phyloP scores from a whole-genome alignment of 2,888 invertebrate species.

The Arrhopalites spinosus region DNA sequence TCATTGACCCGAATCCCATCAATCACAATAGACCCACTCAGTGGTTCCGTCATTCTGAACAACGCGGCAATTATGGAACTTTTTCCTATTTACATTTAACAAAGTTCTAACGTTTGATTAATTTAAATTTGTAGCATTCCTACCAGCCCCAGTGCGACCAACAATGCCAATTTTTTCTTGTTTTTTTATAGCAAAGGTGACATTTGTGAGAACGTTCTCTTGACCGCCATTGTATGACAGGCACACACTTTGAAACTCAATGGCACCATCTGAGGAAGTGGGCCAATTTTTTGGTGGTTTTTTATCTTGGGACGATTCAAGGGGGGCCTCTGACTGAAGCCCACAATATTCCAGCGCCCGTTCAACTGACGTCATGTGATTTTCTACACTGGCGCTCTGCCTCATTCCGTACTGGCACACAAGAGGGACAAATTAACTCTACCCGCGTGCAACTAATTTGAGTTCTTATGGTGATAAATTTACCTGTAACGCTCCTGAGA shows the following conservation, averaged over 20 bases:
- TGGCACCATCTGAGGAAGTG: slow-evolving; percentile 53
- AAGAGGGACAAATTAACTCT: no score
- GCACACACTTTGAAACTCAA: slow-evolving; percentile 4
- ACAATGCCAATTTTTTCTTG: slow-evolving; percentile 39
- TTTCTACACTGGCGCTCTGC: slow-evolving; percentile 51
- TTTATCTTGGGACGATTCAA: slow-evolving; percentile 42
- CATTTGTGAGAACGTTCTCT: slow-evolving; percentile 16
- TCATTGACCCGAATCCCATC: slow-evolving; percentile 64
- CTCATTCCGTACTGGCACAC: slow-evolving; percentile 42
- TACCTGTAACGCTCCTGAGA: slow-evolving; percentile 17
- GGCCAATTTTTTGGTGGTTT: slow-evolving; percentile 48
- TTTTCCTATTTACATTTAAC: slow-evolving; percentile 83
- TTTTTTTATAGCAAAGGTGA: slow-evolving; percentile 9
- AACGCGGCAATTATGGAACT: slow-evolving; percentile 77
- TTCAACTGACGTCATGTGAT: slow-evolving; percentile 50
- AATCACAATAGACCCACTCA: slow-evolving; percentile 79
- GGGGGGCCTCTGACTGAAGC: slow-evolving; percentile 48
- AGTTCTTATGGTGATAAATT: no score
- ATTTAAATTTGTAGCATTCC: slow-evolving; percentile 10
- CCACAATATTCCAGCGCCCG: slow-evolving; percentile 48
- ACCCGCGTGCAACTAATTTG: no score
- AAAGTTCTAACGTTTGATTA: neutral
- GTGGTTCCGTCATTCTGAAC: slow-evolving; percentile 78
- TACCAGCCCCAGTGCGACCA: neutral
- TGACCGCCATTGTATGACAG: slow-evolving; percentile 59